Base-by-base conservation (phyloP, 2,888 invertebrate genomes). In the Drosophila atripex region DNA sequence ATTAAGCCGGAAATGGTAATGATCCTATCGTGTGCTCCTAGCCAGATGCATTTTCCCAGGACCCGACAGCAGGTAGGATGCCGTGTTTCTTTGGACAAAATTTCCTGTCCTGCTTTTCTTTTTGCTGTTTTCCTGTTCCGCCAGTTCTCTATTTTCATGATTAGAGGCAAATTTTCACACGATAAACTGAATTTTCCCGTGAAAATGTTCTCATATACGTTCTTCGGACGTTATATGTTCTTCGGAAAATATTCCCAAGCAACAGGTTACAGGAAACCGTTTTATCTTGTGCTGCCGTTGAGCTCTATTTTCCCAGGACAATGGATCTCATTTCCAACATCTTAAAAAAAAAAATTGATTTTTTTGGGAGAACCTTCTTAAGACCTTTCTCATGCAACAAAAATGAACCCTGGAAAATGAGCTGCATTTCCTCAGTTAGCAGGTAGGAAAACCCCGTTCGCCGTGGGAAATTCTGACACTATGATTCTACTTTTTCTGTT, bases 361-460 rank as follows among this genome's bases (percentile, higher is more conserved):
- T 28, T 1, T 28, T 5, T 7, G 28, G 46, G 9, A 8, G 7
- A 28, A n/a, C 25, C 8, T 41, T 16, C 9, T 41, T 23, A 8
- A 14, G 2, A 0, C 2, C 7, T 18, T 63, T 63, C 28, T 43
- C 43, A 66, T 6, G 28, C 43, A 63, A 65, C 66, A 63, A 51
- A 66, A 18, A 18, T 18, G 18, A 18, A 49, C 32, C 30, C 39
- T 28, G 50, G 39, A 68, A 66, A 43, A 35, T 18, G n/a, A 46
- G 53, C 66, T 64, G 54, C 21, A 30, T 5, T 16, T 66, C 66
- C 68, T 28, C 64, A 66, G n/a, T 30, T 21, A 12, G 16, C 45
- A 65, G 66, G 53, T 46, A 66, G 23, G 30, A 5, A 61, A 46
- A 3, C 18, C 11, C 1, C n/a, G 14, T 21, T 25, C 1, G 0